Evolutionary conservation across 2,797 vertebrate species (phyloP), one percentile per base, ranked within the genome.

Genomic region (Propithecus deckenii): DNA sequence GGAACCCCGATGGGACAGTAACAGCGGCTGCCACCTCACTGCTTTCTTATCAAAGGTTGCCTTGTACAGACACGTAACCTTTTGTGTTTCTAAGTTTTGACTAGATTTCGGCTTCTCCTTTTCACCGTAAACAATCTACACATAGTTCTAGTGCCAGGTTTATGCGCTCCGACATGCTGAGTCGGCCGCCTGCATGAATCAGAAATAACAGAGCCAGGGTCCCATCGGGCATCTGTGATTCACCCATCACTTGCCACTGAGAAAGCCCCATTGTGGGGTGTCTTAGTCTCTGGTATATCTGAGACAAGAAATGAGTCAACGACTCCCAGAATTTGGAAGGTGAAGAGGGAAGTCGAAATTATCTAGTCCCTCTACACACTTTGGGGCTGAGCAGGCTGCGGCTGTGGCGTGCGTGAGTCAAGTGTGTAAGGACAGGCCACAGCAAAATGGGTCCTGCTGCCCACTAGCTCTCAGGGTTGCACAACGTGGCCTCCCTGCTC

Each of bases 381-480:
- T 61, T 63, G 32, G 15, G 41, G 55, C 43, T 65, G 18, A 67
- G 46, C 76, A 84, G 67, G 67, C 8, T 0, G 74, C 57, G 57
- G 30, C 23, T 43, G 48, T 2, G 13, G 20, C 1, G 2, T 18
- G 7, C 4, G 2, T 4, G 35, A 22, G 35, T 23, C 61, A 35
- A 22, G 13, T 1, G 7, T 8, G n/a, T 5, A 41, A 57, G 2
- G 32, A 35, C 57, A 15, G 80, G 32, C 28, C 38, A 52, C 0
- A 0, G 7, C 11, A 2, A 38, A n/a, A 25, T 0, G 7, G 46
- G 32, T 3, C 15, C 41, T 3, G 0, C 43, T 32, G 1, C 5
- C 28, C 4, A 0, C 32, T 8, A 6, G 41, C 6, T 35, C 81
- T 65, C 41, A 25, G 52, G 59, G 18, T 30, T 23, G 20, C 5